phyloP scores from a whole-genome alignment of 2,888 invertebrate species.

The Papilio gigon region DNA sequence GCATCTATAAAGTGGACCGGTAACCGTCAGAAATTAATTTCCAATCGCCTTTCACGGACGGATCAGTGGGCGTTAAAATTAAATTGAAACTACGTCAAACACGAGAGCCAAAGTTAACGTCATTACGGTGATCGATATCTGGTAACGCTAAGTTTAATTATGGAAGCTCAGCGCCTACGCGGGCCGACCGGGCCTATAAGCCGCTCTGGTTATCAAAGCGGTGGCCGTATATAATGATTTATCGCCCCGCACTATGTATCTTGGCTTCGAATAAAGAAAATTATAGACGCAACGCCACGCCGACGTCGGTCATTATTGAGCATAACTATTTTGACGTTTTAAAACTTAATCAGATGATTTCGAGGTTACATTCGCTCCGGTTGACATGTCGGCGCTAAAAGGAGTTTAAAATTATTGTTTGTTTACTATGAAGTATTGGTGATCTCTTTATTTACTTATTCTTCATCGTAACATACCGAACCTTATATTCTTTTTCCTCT shows the following conservation, averaged over 20 bases:
- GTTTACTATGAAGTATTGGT: background rate
- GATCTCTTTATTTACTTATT: background rate
- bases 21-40: constrained; percentile 35
- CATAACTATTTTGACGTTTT: constrained; percentile 33
- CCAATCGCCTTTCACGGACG: constrained; percentile 33
- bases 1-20: background rate
- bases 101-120: constrained; percentile 42
- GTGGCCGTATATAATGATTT: constrained; percentile 42
- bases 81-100: constrained; percentile 42
- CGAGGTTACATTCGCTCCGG: constrained; percentile 13
- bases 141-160: constrained; percentile 57
- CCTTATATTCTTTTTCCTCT: background rate
- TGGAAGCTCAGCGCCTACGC: constrained; percentile 51
- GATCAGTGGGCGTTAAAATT: constrained; percentile 41
- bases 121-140: constrained; percentile 50
- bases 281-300: constrained; percentile 36
- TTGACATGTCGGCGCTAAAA: background rate
- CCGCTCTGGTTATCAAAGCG: constrained; percentile 42
- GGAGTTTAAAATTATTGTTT: background rate
- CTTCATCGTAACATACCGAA: background rate
- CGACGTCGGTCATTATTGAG: constrained; percentile 27
- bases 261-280: constrained; percentile 36
- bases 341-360: constrained; percentile 29
- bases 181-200: constrained; percentile 39
- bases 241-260: constrained; percentile 35